These are phyloP conservation scores for Microtus richardsoni DNA, from an alignment of 2,113 vertebrate genomes.

Conservation along the genomic window DNA sequence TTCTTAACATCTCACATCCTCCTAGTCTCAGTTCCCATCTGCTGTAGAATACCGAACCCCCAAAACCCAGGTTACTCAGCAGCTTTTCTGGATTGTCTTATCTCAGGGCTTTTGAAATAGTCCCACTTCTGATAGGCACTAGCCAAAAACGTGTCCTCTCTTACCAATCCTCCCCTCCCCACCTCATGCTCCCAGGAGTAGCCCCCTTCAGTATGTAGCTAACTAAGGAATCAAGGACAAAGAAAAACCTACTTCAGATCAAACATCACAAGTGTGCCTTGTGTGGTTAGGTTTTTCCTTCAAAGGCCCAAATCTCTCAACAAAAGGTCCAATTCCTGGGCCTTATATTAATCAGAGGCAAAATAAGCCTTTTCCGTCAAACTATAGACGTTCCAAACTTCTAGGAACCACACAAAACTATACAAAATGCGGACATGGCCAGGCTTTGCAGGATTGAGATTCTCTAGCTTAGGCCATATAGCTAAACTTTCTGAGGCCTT, in stretches of 20 bases:
- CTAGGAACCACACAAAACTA: neutral
- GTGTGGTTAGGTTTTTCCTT: neutral
- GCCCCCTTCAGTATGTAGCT: neutral
- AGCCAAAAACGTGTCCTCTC: neutral
- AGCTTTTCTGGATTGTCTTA: neutral
- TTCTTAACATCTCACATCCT: too few species aligned
- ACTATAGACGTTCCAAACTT: neutral
- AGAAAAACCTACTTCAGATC: neutral
- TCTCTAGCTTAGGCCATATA: neutral
- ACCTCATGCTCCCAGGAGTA: neutral
- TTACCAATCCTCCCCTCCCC: neutral
- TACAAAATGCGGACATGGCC: neutral
- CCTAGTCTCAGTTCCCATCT: neutral
- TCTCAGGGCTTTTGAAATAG: neutral
- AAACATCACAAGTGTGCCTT: neutral
- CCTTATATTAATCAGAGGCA: neutral
- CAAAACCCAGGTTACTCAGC: neutral
- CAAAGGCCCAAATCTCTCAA: neutral
- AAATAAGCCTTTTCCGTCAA: neutral
- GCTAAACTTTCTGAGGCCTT: neutral
- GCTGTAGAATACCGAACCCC: neutral
- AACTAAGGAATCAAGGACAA: neutral
- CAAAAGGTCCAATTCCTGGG: neutral
- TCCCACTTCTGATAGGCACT: neutral
- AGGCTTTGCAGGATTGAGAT: neutral